phyloP scores from a whole-genome alignment of 2,113 vertebrate genomes.

The Chaetura pelagica region DNA sequence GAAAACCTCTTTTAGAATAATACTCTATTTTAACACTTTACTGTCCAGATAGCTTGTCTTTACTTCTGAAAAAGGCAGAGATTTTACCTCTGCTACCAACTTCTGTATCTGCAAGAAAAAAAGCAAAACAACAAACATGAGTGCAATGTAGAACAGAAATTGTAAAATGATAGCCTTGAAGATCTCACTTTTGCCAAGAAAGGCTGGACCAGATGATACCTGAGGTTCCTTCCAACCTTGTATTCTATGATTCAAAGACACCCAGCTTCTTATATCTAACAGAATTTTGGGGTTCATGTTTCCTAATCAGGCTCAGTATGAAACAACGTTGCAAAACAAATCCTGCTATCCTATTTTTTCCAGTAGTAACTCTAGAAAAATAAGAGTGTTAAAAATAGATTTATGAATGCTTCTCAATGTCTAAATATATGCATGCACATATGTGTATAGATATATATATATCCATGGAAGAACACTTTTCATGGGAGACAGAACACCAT shows the following conservation, averaged over 20 bases:
- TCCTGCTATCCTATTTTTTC: not conserved
- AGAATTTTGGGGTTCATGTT: not conserved
- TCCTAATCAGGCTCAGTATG: not conserved
- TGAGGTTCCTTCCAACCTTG: too few relatives aligned
- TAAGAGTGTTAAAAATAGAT: not conserved
- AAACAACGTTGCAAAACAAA: not conserved
- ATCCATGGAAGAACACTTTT: not conserved
- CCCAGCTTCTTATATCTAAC: not conserved
- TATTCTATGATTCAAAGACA: not conserved
- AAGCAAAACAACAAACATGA: rapidly evolving
- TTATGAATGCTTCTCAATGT: not conserved
- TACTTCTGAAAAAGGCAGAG: not conserved
- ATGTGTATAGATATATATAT: not conserved
- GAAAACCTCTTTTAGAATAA: not conserved
- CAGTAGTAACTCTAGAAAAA: not conserved
- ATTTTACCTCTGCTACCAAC: not conserved
- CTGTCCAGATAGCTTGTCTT: not conserved
- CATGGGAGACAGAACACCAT: not conserved
- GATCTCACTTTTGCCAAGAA: not conserved
- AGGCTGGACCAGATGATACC: too few relatives aligned
- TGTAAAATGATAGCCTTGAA: not conserved
- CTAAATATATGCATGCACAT: not conserved
- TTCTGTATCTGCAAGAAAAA: not conserved
- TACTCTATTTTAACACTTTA: not conserved
- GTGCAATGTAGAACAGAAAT: not conserved